These are phyloP conservation scores for Philereme transversata DNA, from an alignment of 2,888 invertebrate genomes.

Conservation along the genomic window DNA sequence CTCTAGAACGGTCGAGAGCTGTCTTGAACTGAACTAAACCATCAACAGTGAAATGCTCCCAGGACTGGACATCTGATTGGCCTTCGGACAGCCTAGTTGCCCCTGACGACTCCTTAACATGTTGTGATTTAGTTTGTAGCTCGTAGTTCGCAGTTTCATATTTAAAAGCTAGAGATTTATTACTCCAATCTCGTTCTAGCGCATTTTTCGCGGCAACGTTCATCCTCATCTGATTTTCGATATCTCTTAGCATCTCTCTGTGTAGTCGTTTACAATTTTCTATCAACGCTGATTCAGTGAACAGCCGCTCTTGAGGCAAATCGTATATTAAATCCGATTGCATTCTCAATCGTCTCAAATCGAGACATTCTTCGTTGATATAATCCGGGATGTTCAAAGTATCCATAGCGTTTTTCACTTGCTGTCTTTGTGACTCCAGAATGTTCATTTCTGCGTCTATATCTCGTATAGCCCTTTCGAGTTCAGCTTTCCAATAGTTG, in stretches of 20 bases:
- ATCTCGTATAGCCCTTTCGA: slow-evolving; percentile 72
- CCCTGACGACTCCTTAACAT: slow-evolving; percentile 91
- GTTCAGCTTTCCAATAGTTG: slow-evolving; percentile 75
- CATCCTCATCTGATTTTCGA: slow-evolving; percentile 87
- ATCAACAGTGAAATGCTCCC: slow-evolving; percentile 92
- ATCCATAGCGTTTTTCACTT: slow-evolving; percentile 74
- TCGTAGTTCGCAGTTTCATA: slow-evolving; percentile 89
- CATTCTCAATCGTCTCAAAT: slow-evolving; percentile 86
- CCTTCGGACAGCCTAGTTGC: slow-evolving; percentile 91
- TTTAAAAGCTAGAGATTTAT: slow-evolving; percentile 91
- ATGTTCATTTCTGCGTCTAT: slow-evolving; percentile 70
- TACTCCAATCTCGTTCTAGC: slow-evolving; percentile 95
- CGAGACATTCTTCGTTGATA: slow-evolving; percentile 87
- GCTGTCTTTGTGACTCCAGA: slow-evolving; percentile 69
- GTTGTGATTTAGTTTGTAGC: slow-evolving; percentile 87
- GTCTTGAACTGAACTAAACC: slow-evolving; percentile 89
- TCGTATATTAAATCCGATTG: slow-evolving; percentile 90
- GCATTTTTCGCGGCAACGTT: slow-evolving; percentile 90
- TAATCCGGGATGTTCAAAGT: slow-evolving; percentile 64
- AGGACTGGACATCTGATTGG: slow-evolving; percentile 92
- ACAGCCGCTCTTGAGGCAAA: slow-evolving; percentile 89
- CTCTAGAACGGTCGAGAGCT: slow-evolving; percentile 88
- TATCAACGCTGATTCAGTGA: slow-evolving; percentile 88
- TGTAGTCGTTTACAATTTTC: slow-evolving; percentile 87
- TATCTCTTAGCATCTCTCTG: slow-evolving; percentile 85